Evolutionary conservation across 2,888 invertebrate genomes (phyloP), one percentile per base, ranked within the genome.

Genomic region (Rhagonycha fulva): DNA sequence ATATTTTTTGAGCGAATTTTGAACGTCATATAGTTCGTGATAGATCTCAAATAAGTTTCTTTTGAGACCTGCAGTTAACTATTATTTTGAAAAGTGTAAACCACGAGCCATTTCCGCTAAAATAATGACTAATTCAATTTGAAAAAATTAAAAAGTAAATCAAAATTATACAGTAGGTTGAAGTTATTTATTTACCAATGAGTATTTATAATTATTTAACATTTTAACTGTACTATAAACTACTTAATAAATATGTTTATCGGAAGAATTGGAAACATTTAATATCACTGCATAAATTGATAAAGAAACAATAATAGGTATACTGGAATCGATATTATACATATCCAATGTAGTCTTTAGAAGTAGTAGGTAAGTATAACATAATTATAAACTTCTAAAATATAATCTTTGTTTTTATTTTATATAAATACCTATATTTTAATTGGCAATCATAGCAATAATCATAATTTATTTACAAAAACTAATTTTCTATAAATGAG

Each of bases 191-290:
- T 86, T 86, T 84, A 83, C 85, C 84, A 70, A 83, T 85, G 82
- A 83, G 82, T 85, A 80, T 84, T 84, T 82, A 83, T 82, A 82
- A 85, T 47, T 47, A 47, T 83, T 81, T 83, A 85, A 85, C 84
- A 85, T 85, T 83, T 81, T 83, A 83, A 84, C 84, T 84, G 83
- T 84, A 85, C 86, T 85, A 85, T 86, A 85, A 82, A 81, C 82
- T 83, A 79, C 81, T 80, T 82, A 77, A 74, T 80, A 79, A 80
- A 79, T 82, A 83, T 83, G 84, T 66, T 24, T 66, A 66, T 84
- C 85, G 86, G 86, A 87, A 87, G 86, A 86, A 83, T 85, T 83
- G 77, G 74, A 81, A 85, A 86, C 86, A 86, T 84, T 84, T 83
- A 86, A 82, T 85, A 84, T 86, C 84, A 84, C 85, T 85, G 84